Base-by-base conservation (phyloP, 2,113 vertebrate species). In the Todiramphus saurophagus region DNA sequence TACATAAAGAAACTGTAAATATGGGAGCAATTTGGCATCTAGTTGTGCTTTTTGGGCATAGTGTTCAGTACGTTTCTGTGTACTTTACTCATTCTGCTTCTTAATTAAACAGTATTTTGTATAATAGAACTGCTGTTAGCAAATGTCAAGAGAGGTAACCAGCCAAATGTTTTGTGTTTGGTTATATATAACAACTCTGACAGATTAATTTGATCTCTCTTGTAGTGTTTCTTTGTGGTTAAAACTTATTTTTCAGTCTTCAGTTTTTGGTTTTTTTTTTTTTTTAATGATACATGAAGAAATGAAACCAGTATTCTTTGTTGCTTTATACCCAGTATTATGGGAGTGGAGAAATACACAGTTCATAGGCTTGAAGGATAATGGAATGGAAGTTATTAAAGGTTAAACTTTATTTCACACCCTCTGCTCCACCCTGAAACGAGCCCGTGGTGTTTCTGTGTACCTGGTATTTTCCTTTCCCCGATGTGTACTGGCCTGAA, bases 21-120 rank as follows among this genome's bases (percentile, higher is more conserved):
- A 44, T 2, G 37, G 50, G 50, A 80, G 31, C 82, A 66, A 20
- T 93, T 79, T 88, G 67, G 64, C 50, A 35, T 77, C 46, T 56
- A 67, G 33, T 91, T 55, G 31, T 79, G 53, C 53, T 72, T 58
- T 60, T 72, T 67, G 64, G n/a, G 60, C 73, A 35, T 27, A 58
- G 79, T 83, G 55, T 84, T 90, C 28, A 28, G 35, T 68, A 58
- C 2, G 0, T 82, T 92, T 76, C 88, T 91, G 75, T 82, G 48
- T 92, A n/a, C 48, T 79, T 90, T 50, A 53, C 31, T 73, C 44
- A 35, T 62, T 41, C 58, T 62, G 9, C 37, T 83, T 83, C 62
- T 76, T 94, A 83, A 84, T 93, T 84, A 87, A 94, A 66, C 41
- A 83, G 55, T 23, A 24, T 78, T 97, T 92, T 88, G 33, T 81